These are phyloP conservation scores for Paratilapia polleni DNA, from an alignment of 2,113 vertebrate species.

Conservation along the genomic window DNA sequence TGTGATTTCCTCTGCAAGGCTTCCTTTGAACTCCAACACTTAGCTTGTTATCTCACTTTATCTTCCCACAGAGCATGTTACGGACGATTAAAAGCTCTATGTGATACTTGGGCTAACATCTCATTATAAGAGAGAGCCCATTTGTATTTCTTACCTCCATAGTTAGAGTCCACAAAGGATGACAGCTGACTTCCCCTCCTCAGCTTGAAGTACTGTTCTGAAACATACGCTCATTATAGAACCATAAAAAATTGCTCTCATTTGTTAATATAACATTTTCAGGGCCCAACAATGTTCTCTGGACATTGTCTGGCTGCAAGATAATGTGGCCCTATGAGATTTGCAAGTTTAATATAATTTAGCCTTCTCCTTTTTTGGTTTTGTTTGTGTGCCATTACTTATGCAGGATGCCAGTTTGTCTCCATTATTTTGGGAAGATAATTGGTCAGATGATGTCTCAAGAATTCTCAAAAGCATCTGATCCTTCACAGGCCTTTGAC, in stretches of 20 bases:
- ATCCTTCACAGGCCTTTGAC: conserved; percentile 30
- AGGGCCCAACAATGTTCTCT: conserved; percentile 39
- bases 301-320: conserved; percentile 58
- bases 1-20: conserved; percentile 51
- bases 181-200: conserved; percentile 74
- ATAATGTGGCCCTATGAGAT: conserved; percentile 60
- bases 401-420: conserved; percentile 25
- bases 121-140: conserved; percentile 76
- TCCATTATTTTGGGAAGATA: conserved; percentile 30
- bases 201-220: conserved; percentile 69
- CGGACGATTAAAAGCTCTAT: conserved; percentile 80
- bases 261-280: conserved; percentile 73
- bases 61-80: conserved; percentile 78
- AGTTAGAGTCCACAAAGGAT: conserved; percentile 76
- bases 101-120: conserved; percentile 75
- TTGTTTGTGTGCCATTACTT: conserved; percentile 29
- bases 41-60: conserved; percentile 78
- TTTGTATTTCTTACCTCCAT: conserved; percentile 77
- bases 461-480: conserved; percentile 22
- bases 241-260: conserved; percentile 66
- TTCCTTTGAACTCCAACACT: conserved; percentile 75
- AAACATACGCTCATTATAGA: conserved; percentile 74
- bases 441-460: conserved; percentile 40
- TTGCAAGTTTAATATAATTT: conserved; percentile 33
- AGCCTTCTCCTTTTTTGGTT: neutral